Evolutionary conservation across 2,113 vertebrate species (phyloP).

Genomic region (Trematocara unimaculatum): DNA sequence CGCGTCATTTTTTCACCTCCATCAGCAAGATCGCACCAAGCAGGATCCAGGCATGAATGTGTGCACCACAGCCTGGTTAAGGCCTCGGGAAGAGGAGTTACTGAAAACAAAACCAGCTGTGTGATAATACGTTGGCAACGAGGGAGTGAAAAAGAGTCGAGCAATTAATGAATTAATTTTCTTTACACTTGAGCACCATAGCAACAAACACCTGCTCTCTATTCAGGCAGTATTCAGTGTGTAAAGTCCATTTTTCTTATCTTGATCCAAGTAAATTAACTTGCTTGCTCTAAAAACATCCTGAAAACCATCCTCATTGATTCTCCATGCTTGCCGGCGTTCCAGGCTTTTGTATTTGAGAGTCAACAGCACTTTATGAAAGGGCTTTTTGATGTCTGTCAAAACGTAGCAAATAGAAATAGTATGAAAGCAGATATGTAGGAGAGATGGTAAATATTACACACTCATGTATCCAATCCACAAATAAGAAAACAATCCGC

Average conservation of each 20-base stretch:
- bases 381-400: constrained; percentile 10
- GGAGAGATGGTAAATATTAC: neutral
- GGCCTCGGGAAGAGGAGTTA: constrained; percentile 7
- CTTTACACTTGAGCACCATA: constrained; percentile 7
- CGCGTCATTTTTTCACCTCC: neutral
- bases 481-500: neutral
- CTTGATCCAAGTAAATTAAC: neutral
- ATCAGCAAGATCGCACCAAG: neutral
- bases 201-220: constrained; percentile 19
- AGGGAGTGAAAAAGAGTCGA: neutral
- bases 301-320: neutral
- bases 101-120: neutral
- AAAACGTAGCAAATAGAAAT: neutral
- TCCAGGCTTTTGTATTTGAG: neutral
- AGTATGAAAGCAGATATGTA: neutral
- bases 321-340: neutral
- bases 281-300: neutral
- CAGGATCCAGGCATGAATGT: neutral
- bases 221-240: neutral
- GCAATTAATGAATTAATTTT: neutral
- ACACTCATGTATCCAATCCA: neutral
- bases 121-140: neutral
- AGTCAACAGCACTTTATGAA: neutral
- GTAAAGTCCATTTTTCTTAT: neutral
- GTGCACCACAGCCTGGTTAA: neutral